Base-by-base conservation (phyloP, 1,140 invertebrate species). In the Pseudomyrmex dendroicus region DNA sequence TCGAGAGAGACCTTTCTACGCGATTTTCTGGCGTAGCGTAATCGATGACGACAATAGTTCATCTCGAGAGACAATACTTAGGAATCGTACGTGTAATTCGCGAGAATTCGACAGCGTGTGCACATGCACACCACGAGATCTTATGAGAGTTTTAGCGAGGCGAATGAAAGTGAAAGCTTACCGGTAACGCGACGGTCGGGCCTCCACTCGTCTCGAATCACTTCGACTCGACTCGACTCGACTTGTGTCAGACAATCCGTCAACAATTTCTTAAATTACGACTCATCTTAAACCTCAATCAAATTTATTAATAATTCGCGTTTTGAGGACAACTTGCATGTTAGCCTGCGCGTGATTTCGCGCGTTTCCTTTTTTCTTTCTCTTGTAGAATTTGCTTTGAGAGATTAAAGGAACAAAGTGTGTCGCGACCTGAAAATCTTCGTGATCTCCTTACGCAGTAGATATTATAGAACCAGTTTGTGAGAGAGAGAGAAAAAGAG, bases 341-440 rank as follows among this genome's bases (percentile, higher is more conserved):
- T 35, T 35, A 35, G 35, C 5, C 5, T 35, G 5, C 35, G 35
- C 35, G 35, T 35, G 35, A 35, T 35, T 4, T 35, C 5, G 5
- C 35, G 35, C 35, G 35, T 35, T 35, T 35, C 56, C 52, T 12
- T 61, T 8, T 46, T 9, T 22, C 17, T 20, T 4, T 44, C 15
- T 66, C 25, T 25, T 15, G 9, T 0, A 13, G 62, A 20, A 44
- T 2, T 35, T 35, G 35, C 35, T 35, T 17, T 54, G 20, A 50
- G 12, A 48, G 22, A 76, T 76, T 74, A 35, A 13, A 59, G 5
- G 54, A 63, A 54, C 17, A n/a, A 83, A 84, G 74, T 62, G 46
- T 73, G 52, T 54, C 72, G 57, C 56, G 86, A 87, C 64, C 85
- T 87, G 74, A 54, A 84, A 87, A 87, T 73, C 74, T 22, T 22